Base-by-base conservation (phyloP, 2,797 vertebrate genomes). In the Poecile montanus region DNA sequence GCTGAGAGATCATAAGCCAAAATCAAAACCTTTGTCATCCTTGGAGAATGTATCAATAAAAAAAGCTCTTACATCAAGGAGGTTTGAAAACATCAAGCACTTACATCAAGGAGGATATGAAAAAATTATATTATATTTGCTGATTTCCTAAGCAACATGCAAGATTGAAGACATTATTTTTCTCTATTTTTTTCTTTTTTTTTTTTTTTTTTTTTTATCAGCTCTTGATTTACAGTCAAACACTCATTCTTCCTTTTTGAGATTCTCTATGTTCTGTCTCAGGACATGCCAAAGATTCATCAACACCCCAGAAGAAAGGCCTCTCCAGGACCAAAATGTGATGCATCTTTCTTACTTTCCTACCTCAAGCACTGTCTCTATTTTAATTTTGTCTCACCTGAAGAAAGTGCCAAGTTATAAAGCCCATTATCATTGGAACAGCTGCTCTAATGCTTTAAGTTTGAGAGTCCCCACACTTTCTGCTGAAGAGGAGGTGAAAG, bases 351-450 rank as follows among this genome's bases (percentile, higher is more conserved):
- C 72, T 60, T 25, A 16, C 13, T 62, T 87, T 72, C 29, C 21
- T 23, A 8, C n/a, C 19, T 48, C n/a, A 65, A 65, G 30, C 5
- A 65, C 21, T 3, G 1, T 15, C 8, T 13, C 3, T 48, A 18
- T 45, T 45, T 65, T 48, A 16, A 25, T 12, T 65, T 51, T 79
- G 16, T 47, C 25, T 73, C 30, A 54, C 7, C 11, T 48, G 17
- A 88, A 66, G 4, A 53, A 14, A 61, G 18, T 0, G 0, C 18
- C 32, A 29, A 34, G 3, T 38, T 11, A 87, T 75, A 32, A 38
- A 38, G 2, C 1, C 6, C 13, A 45, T 6, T 2, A 14, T 16
- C 5, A 45, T 1, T 81, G 42, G 29, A 56, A 32, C 7, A 32
- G 9, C 14, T 40, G 18, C 23, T 65, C 16, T 63, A 77, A 66